phyloP scores from a whole-genome alignment of 2,113 vertebrate species.

The Pseudonaja textilis region DNA sequence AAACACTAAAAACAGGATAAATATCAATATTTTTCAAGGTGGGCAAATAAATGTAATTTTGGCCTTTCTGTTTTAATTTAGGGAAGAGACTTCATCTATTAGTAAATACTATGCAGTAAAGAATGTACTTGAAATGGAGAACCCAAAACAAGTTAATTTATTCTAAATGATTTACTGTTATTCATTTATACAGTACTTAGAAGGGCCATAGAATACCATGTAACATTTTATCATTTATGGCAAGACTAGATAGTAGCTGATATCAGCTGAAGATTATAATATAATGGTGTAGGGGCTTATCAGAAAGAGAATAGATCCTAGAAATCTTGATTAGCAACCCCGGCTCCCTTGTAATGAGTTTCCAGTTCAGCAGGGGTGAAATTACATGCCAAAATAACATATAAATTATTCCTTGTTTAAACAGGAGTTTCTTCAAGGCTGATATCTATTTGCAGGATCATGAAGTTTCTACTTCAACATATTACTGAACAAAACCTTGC shows the following conservation, averaged over 20 bases:
- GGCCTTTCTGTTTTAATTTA: background rate
- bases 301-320: slow-evolving; percentile 43
- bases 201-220: slow-evolving; percentile 20
- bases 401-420: slow-evolving; percentile 66
- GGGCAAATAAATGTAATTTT: background rate
- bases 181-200: slow-evolving; percentile 44
- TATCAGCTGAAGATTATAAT: slow-evolving; percentile 52
- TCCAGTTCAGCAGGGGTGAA: slow-evolving; percentile 60
- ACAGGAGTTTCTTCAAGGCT: slow-evolving; percentile 44
- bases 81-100: background rate
- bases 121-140: slow-evolving; percentile 35
- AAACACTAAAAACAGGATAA: background rate
- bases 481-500: slow-evolving; percentile 42
- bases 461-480: slow-evolving; percentile 42
- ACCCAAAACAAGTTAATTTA: slow-evolving; percentile 40
- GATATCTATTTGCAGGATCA: slow-evolving; percentile 47
- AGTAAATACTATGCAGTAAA: background rate
- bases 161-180: slow-evolving; percentile 44
- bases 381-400: slow-evolving; percentile 57
- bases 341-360: slow-evolving; percentile 59
- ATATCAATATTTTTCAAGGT: background rate
- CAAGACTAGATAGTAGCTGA: slow-evolving; percentile 44
- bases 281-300: slow-evolving; percentile 39
- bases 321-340: slow-evolving; percentile 62
- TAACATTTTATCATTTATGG: slow-evolving; percentile 48